phyloP scores from a whole-genome alignment of 2,113 vertebrate species.

The Phyllostomus discolor region DNA sequence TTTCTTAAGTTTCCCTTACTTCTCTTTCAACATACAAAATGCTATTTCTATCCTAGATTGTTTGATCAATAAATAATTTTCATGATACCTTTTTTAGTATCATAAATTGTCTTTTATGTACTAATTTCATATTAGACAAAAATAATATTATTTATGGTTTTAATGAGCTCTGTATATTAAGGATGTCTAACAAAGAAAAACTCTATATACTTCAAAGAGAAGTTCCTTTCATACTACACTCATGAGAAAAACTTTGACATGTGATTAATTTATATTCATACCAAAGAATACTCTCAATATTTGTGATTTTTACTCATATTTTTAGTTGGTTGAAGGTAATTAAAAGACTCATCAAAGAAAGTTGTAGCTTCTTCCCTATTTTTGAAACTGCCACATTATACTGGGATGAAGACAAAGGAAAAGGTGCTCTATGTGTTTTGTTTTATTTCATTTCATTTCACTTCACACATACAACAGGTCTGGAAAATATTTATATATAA shows the following conservation, averaged over 20 bases:
- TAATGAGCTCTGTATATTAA: not conserved
- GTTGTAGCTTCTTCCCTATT: not conserved
- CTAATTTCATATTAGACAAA: not conserved
- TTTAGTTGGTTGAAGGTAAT: not conserved
- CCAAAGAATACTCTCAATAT: not conserved
- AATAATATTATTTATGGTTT: not conserved
- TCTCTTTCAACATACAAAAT: not conserved
- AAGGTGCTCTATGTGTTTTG: not conserved
- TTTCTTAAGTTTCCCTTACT: fast-evolving
- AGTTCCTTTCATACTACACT: not conserved
- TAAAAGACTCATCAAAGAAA: not conserved
- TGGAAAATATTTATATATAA: not conserved
- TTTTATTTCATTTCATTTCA: not conserved
- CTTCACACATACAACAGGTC: not conserved
- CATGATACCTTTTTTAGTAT: not conserved
- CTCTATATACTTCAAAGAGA: not conserved
- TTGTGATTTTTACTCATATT: not conserved
- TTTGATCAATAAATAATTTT: not conserved
- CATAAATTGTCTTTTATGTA: not conserved
- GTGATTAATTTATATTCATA: not conserved
- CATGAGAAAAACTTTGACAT: not conserved
- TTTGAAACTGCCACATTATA: not conserved
- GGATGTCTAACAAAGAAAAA: not conserved
- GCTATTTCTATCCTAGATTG: not conserved
- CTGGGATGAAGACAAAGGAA: not conserved